A percentile compares a stretch with the other conserved stretches of the same genome.
These are phyloP conservation scores for Anser brachyrhynchus DNA, from an alignment of 2,113 vertebrate species.

Conservation along the genomic window DNA sequence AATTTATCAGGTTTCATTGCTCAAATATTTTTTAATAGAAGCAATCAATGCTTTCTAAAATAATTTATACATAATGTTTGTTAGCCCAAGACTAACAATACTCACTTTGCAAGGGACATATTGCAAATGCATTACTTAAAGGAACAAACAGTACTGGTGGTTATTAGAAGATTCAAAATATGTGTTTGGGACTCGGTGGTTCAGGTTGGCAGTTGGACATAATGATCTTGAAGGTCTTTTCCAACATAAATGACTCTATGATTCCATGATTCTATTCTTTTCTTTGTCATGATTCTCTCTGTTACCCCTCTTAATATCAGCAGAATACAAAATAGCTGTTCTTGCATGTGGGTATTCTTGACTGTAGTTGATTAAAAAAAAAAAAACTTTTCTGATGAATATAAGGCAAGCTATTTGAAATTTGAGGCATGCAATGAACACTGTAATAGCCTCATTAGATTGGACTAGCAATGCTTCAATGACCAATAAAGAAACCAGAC, in stretches of 20 bases:
- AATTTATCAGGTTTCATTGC: background rate
- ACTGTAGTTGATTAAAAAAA: background rate
- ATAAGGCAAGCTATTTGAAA: background rate
- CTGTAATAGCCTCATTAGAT: background rate
- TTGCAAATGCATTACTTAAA: background rate
- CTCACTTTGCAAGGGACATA: background rate
- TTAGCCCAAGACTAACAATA: background rate
- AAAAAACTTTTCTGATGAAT: background rate
- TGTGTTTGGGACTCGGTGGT: no score
- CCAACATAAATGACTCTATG: no score
- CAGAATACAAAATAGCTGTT: background rate
- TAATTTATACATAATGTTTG: background rate
- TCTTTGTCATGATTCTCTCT: background rate
- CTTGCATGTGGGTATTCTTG: background rate
- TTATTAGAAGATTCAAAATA: background rate
- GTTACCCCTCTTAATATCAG: fast-evolving
- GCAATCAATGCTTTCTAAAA: background rate
- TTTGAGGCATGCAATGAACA: background rate
- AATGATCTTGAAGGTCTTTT: no score
- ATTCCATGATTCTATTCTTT: background rate
- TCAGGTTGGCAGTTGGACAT: no score
- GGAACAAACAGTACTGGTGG: background rate
- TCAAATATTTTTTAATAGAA: background rate
- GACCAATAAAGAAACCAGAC: background rate
- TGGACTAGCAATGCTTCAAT: background rate